These are phyloP conservation scores for Cheilosia vernalis DNA, from an alignment of 2,888 invertebrate species.

Conservation along the genomic window DNA sequence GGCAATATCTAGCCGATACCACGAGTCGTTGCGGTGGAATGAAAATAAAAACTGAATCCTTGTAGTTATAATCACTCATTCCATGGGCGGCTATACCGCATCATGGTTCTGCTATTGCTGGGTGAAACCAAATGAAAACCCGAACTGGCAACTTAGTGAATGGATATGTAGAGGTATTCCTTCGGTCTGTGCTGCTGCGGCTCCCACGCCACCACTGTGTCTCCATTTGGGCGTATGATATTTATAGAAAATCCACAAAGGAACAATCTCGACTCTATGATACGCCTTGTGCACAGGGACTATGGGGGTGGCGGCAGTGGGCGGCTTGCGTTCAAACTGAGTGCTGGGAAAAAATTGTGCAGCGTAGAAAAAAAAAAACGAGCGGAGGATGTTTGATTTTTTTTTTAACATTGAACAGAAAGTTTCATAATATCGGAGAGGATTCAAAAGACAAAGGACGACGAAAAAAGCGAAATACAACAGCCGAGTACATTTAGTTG, in stretches of 20 bases:
- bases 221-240: conserved; percentile 75
- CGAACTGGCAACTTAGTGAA: conserved; percentile 74
- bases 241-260: conserved; percentile 75
- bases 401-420: conserved; percentile 67
- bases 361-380: conserved; percentile 7
- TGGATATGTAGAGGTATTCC: conserved; percentile 65
- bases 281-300: conserved; percentile 57
- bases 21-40: conserved; percentile 22
- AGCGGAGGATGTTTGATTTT: conserved; percentile 26
- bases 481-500: conserved; percentile 73
- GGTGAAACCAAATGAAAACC: conserved; percentile 71
- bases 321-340: conserved; percentile 40
- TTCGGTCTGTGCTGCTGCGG: not conserved
- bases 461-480: conserved; percentile 46
- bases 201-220: conserved; percentile 19
- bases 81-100: conserved; percentile 12
- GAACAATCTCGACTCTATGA: conserved; percentile 72
- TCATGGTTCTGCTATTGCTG: conserved; percentile 6
- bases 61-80: conserved; percentile 50
- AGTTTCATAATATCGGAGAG: conserved; percentile 70
- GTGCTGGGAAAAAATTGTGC: conserved; percentile 60
- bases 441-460: conserved; percentile 72
- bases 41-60: conserved; percentile 58
- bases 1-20: conserved; percentile 72
- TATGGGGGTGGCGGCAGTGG: not conserved